These are phyloP conservation scores for Gasterosteus aculeatus DNA, from an alignment of 2,113 vertebrate genomes.

Conservation along the genomic window DNA sequence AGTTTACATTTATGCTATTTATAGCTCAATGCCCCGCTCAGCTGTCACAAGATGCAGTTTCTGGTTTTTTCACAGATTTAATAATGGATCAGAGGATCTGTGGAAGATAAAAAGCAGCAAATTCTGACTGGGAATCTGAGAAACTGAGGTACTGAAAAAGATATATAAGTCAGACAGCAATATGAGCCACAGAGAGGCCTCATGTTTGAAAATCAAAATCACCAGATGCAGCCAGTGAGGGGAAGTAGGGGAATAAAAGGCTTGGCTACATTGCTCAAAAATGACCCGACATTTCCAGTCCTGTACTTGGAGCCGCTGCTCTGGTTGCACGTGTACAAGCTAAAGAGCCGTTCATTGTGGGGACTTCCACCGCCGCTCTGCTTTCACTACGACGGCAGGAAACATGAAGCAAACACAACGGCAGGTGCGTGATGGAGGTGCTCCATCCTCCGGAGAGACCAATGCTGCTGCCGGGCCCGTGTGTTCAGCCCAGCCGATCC, in stretches of 20 bases:
- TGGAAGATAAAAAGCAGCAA: neutral
- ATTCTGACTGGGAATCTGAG: constrained; percentile 1
- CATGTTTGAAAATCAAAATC: constrained; percentile 36
- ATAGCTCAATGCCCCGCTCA: neutral
- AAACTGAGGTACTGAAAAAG: constrained; percentile 8
- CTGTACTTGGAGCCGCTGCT: constrained; percentile 25
- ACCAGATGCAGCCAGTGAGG: constrained; percentile 26
- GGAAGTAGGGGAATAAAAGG: constrained; percentile 38
- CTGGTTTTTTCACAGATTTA: no score
- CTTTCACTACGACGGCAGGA: constrained; percentile 31
- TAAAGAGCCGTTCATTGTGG: constrained; percentile 32
- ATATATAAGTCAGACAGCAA: constrained; percentile 26
- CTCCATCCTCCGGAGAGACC: constrained; percentile 13
- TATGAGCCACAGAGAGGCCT: constrained; percentile 16
- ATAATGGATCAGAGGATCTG: neutral
- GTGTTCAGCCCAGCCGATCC: constrained; percentile 19
- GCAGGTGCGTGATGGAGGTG: neutral
- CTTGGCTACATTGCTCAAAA: constrained; percentile 18
- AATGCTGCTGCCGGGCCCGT: neutral
- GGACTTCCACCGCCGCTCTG: constrained; percentile 28
- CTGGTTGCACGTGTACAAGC: constrained; percentile 27
- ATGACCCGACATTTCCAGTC: constrained; percentile 21
- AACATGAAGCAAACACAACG: constrained; percentile 12
- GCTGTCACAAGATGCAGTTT: no score
- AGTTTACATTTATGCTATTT: no score